phyloP scores from a whole-genome alignment of 2,888 invertebrate species.

The Escarpia spicata region DNA sequence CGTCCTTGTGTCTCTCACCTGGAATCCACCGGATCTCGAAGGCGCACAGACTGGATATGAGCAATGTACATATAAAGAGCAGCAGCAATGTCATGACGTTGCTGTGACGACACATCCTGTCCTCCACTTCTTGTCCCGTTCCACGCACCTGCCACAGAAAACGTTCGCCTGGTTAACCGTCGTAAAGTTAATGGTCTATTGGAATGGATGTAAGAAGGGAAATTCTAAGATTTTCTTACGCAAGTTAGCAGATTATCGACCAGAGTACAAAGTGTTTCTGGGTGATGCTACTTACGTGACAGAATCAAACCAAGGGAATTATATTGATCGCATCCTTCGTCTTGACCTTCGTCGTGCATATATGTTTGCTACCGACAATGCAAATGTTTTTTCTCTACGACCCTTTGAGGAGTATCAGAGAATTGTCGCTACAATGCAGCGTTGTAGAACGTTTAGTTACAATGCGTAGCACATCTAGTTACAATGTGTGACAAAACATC shows the following conservation, averaged over 20 bases:
- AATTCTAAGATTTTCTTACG: too few species aligned
- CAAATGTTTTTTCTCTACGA: too few species aligned
- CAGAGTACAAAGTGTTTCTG: too few species aligned
- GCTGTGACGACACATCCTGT: conserved; percentile 16
- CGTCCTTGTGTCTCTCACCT: neutral
- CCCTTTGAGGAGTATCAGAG: too few species aligned
- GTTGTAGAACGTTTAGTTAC: too few species aligned
- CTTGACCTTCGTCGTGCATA: neutral
- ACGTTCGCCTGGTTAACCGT: conserved; percentile 1
- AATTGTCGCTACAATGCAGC: neutral
- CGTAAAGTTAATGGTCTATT: neutral
- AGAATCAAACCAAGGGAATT: too few species aligned
- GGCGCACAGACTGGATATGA: conserved; percentile 5
- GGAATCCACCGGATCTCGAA: conserved; percentile 16
- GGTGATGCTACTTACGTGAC: too few species aligned
- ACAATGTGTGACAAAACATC: too few species aligned
- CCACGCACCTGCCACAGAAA: neutral
- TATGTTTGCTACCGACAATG: neutral
- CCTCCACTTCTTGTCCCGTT: neutral
- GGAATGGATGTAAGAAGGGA: too few species aligned
- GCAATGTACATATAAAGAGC: conserved; percentile 13
- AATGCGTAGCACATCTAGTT: too few species aligned
- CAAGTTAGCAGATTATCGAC: too few species aligned
- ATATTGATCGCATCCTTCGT: too few species aligned
- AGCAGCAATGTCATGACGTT: conserved; percentile 16